Evolutionary conservation across 2,797 vertebrate species (phyloP).

Genomic region (Coluber constrictor): DNA sequence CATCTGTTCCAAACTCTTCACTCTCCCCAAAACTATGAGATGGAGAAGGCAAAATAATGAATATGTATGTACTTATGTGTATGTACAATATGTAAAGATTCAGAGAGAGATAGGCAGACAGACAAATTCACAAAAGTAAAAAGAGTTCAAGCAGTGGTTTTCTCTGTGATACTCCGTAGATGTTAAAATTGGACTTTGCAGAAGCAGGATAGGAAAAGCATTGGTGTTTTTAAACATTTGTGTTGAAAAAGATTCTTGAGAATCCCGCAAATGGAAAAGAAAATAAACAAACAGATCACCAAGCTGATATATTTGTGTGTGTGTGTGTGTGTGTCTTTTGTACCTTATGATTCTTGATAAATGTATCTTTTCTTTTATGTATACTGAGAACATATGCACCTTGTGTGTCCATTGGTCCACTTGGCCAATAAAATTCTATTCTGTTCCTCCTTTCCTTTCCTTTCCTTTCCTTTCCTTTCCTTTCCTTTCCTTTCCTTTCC

Average conservation of each 20-base stretch:
- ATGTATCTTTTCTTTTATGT: too few relatives aligned
- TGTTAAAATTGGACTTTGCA: background rate
- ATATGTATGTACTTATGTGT: background rate
- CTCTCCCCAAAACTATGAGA: background rate
- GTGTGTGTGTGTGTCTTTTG: too few relatives aligned
- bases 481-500: too few relatives aligned
- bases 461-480: too few relatives aligned
- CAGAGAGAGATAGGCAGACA: background rate
- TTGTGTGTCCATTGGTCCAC: too few relatives aligned
- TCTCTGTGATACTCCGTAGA: background rate
- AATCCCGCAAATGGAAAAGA: background rate
- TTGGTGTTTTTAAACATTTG: background rate
- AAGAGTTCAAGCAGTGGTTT: background rate
- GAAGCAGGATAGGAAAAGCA: background rate
- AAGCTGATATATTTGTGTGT: too few relatives aligned
- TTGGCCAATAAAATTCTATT: too few relatives aligned
- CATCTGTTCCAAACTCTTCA: background rate
- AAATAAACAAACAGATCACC: background rate
- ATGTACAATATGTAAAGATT: background rate
- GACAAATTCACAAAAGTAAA: background rate
- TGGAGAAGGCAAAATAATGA: background rate
- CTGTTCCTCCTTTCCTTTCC: too few relatives aligned
- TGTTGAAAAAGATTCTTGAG: background rate
- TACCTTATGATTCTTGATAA: too few relatives aligned
- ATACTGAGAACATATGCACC: too few relatives aligned